phyloP scores from a whole-genome alignment of 2,888 invertebrate genomes.

The Andrena hattorfiana region DNA sequence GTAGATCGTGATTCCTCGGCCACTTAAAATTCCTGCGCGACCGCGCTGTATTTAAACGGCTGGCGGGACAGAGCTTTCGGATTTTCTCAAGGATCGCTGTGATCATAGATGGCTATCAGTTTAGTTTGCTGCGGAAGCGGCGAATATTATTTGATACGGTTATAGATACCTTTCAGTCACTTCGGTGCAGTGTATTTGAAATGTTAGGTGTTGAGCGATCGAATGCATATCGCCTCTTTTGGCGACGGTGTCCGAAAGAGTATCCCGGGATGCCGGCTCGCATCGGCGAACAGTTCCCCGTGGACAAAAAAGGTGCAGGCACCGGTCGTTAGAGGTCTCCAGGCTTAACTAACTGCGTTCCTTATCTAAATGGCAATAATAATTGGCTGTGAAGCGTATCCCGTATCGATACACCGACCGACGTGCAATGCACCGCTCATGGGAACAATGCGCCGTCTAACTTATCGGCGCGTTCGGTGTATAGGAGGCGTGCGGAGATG shows the following conservation, averaged over 20 bases:
- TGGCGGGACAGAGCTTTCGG: too few species aligned
- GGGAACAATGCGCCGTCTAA: slow-evolving; percentile 72
- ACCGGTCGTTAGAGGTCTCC: slow-evolving; percentile 62
- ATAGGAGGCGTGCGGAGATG: slow-evolving; percentile 60
- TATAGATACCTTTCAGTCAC: too few species aligned
- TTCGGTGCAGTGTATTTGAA: too few species aligned
- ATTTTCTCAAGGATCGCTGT: too few species aligned
- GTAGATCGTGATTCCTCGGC: neutral
- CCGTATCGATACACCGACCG: slow-evolving; percentile 66
- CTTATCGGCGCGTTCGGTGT: slow-evolving; percentile 57
- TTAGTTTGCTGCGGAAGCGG: too few species aligned
- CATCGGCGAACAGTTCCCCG: slow-evolving; percentile 20
- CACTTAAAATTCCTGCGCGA: neutral
- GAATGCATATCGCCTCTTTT: too few species aligned
- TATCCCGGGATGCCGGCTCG: slow-evolving; percentile 4
- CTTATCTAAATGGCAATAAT: slow-evolving; percentile 75
- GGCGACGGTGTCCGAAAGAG: neutral
- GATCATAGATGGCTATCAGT: too few species aligned
- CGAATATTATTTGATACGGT: too few species aligned
- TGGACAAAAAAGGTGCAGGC: slow-evolving; percentile 36
- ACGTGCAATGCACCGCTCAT: slow-evolving; percentile 61
- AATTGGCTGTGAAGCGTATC: slow-evolving; percentile 71
- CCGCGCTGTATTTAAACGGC: too few species aligned
- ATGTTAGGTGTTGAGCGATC: too few species aligned
- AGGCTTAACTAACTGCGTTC: slow-evolving; percentile 69